These are phyloP conservation scores for Sternotherus odoratus DNA, from an alignment of 2,797 vertebrate species.

Conservation along the genomic window DNA sequence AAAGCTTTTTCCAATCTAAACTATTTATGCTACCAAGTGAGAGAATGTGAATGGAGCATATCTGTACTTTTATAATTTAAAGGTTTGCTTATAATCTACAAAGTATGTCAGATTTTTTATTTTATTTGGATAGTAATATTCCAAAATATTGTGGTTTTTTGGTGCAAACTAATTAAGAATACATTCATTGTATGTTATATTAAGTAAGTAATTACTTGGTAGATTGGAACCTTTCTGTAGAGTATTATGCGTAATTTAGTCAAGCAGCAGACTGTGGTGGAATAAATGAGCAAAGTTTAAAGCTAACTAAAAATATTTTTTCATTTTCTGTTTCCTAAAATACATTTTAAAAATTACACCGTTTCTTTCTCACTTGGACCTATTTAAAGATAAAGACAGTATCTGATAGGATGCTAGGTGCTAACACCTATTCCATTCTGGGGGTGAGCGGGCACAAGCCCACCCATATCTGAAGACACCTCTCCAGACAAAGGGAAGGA, in stretches of 20 bases:
- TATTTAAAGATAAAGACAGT: neutral
- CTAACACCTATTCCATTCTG: neutral
- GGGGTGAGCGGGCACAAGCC: too few species aligned
- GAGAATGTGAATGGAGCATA: neutral
- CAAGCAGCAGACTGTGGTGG: slow-evolving; percentile 24
- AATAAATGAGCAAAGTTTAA: slow-evolving; percentile 50
- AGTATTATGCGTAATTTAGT: slow-evolving; percentile 54
- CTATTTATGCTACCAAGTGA: neutral
- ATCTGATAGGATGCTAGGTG: neutral
- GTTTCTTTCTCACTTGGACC: neutral
- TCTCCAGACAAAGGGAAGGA: too few species aligned
- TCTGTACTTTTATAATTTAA: slow-evolving; percentile 24
- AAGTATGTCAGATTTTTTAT: slow-evolving; percentile 14
- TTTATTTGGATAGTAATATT: slow-evolving; percentile 29
- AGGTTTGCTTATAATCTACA: slow-evolving; percentile 35
- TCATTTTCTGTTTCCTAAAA: neutral
- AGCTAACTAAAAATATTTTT: neutral
- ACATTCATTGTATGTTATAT: neutral
- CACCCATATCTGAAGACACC: too few species aligned
- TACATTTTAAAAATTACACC: neutral
- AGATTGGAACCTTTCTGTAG: slow-evolving; percentile 41
- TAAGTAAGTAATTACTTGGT: slow-evolving; percentile 62
- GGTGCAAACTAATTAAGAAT: slow-evolving; percentile 40
- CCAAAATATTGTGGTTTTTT: slow-evolving; percentile 11
- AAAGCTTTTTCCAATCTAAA: neutral